Percentiles rank a stretch among this genome's conserved stretches.
Conservation (phyloP, 2,797 vertebrate genomes). For the Molossus molossus region DNA sequence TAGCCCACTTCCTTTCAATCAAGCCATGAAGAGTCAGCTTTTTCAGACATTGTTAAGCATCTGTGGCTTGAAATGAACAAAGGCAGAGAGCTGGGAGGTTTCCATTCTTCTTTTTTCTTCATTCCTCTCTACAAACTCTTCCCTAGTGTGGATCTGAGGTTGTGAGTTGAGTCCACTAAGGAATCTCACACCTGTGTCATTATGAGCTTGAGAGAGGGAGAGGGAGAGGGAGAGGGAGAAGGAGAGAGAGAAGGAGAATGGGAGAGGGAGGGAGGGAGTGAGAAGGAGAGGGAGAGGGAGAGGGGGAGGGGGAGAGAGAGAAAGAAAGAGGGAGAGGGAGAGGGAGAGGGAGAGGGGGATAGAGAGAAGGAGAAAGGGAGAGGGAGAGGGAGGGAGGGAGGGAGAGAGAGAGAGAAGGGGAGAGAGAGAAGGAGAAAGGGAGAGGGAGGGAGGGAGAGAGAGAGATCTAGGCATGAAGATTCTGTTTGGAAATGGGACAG, state of each 20-base stretch:
- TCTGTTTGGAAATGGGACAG: background rate
- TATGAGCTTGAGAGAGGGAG: background rate
- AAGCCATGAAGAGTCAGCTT: background rate
- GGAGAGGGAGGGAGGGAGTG: too few relatives aligned
- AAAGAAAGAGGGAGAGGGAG: too few relatives aligned
- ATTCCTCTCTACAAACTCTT: background rate
- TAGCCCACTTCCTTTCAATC: background rate
- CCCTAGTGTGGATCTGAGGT: background rate
- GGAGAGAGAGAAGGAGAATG: too few relatives aligned
- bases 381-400: too few relatives aligned
- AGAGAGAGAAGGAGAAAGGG: background rate
- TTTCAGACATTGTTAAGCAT: background rate
- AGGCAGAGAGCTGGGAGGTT: background rate
- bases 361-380: too few relatives aligned
- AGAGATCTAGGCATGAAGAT: background rate
- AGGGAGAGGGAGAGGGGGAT: too few relatives aligned
- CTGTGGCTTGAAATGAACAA: background rate
- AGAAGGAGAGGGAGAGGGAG: too few relatives aligned
- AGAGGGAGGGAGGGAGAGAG: background rate
- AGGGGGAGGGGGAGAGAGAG: too few relatives aligned
- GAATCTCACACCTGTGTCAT: background rate
- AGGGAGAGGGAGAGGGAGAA: background rate
- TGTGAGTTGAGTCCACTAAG: background rate
- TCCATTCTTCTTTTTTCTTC: background rate
- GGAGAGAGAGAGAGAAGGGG: too few relatives aligned